phyloP scores from a whole-genome alignment of 2,113 vertebrate genomes.

The Syrmaticus mikado region DNA sequence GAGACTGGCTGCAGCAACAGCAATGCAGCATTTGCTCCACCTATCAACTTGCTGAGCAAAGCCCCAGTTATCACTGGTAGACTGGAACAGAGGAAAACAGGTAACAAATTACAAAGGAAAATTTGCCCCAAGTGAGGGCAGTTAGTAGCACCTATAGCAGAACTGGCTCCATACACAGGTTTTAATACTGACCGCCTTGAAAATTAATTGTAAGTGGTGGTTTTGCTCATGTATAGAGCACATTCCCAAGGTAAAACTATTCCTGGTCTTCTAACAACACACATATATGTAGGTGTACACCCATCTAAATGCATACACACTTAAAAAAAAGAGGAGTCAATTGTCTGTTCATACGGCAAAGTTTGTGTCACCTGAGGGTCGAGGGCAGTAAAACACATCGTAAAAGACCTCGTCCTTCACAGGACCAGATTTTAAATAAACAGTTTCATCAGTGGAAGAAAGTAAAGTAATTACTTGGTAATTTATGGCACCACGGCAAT shows the following conservation, averaged over 20 bases:
- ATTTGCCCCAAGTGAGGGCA: constrained; percentile 26
- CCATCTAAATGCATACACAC: background rate
- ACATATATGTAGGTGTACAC: background rate
- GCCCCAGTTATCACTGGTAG: constrained; percentile 30
- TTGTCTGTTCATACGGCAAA: background rate
- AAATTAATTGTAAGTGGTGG: constrained; percentile 27
- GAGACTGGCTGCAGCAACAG: background rate
- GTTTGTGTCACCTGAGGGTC: background rate
- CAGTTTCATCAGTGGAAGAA: constrained; percentile 2
- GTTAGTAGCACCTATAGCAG: constrained; percentile 40
- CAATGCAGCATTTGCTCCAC: background rate
- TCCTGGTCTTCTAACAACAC: background rate
- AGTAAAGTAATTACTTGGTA: background rate
- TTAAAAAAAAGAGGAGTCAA: background rate
- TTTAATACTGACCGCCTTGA: constrained; percentile 31
- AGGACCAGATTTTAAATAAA: background rate
- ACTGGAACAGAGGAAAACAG: background rate
- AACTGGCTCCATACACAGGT: background rate
- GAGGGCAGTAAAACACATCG: background rate
- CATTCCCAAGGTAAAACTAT: background rate
- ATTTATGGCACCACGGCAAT: background rate
- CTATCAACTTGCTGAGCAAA: background rate
- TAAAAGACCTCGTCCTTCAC: background rate
- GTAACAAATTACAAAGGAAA: constrained; percentile 36
- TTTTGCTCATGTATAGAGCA: background rate